Evolutionary conservation across 2,113 vertebrate genomes (phyloP), one percentile per base, ranked within the genome.

Genomic region (Scalopus aquaticus): DNA sequence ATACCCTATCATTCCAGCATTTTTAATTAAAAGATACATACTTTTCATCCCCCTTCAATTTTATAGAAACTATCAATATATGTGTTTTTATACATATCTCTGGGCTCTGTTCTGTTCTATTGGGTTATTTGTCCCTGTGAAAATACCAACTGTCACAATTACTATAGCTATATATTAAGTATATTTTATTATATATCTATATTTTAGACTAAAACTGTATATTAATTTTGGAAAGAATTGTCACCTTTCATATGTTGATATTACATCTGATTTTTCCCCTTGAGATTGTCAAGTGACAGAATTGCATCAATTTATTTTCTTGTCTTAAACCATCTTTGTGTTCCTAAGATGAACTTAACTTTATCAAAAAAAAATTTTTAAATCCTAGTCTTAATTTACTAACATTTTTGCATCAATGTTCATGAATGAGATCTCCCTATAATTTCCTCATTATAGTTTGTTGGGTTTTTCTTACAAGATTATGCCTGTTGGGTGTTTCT

Each of bases 241-340:
- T 67, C 30, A 90, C 32, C 35, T 80, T 49, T 35, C 16, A 90
- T 24, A 54, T 64, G 56, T 49, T 49, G n/a, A 80, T 6, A 90
- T 90, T 93, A 73, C 30, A 88, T 78, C 64, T 62, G 28, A 88
- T 88, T 92, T 92, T 60, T 58, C 32, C 65, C 65, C 16, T 79
- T 73, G 12, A 90, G 79, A 49, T 74, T 90, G 22, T 80, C 39
- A 93, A 85, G 49, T 49, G 16, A 16, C 49, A 90, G 49, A 90
- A 85, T 85, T 90, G 49, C 1, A 93, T 58, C 20, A 58, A 74
- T 93, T 39, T n/a, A 73, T 58, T 77, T 79, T 92, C 56, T 46
- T 65, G 13, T 49, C 58, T 35, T 73, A 80, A 74, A 65, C 16
- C 56, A 80, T 60, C 28, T 73, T 39, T 86, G 30, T 15, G 73